These are phyloP conservation scores for Mungos mungo DNA, from an alignment of 2,113 vertebrate genomes.

Conservation along the genomic window DNA sequence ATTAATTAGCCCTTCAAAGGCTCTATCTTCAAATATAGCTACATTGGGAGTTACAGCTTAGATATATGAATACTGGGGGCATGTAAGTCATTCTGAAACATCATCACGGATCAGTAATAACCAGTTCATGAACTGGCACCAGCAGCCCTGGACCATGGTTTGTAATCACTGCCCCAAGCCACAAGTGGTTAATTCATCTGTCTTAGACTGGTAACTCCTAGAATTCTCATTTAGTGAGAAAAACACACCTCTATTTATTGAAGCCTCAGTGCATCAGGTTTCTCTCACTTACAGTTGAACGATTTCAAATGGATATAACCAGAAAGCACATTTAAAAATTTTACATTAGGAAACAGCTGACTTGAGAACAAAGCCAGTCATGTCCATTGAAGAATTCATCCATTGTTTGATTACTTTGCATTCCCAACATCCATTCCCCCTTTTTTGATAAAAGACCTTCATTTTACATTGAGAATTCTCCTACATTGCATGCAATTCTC, in stretches of 20 bases:
- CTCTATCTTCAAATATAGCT: background rate
- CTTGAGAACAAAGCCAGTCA: background rate
- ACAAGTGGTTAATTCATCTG: background rate
- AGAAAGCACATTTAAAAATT: background rate
- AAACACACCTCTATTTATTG: background rate
- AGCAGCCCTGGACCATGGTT: background rate
- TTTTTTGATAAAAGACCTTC: background rate
- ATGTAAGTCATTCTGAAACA: background rate
- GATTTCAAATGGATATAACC: background rate
- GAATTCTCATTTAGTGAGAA: background rate
- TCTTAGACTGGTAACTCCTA: background rate
- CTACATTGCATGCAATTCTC: background rate
- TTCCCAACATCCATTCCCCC: background rate
- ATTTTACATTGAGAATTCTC: background rate
- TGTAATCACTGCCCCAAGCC: background rate
- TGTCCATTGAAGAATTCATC: background rate
- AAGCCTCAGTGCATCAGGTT: background rate
- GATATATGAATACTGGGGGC: background rate
- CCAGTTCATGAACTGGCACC: background rate
- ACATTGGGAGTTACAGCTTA: background rate
- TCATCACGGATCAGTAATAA: background rate
- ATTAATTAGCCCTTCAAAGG: background rate
- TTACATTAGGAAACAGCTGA: background rate
- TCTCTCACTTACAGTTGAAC: background rate
- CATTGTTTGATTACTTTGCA: background rate